These are phyloP conservation scores for Microhierax caerulescens DNA, from an alignment of 2,797 vertebrate genomes.

Conservation along the genomic window DNA sequence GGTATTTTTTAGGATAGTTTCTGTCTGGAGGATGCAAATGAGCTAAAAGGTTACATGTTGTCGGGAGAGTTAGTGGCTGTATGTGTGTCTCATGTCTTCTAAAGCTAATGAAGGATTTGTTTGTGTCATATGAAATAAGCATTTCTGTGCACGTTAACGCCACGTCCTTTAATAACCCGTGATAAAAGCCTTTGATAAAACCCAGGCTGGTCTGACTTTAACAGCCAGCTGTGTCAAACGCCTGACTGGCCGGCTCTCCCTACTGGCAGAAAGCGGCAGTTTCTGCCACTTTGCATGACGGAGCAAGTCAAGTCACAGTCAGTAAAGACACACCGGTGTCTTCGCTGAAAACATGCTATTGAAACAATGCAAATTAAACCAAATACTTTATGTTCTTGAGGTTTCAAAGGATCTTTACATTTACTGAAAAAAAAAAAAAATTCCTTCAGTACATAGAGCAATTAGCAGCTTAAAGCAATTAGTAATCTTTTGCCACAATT, in stretches of 20 bases:
- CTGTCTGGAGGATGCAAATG: not conserved
- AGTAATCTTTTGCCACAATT: not conserved
- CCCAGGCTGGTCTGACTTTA: not conserved
- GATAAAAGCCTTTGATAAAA: not conserved
- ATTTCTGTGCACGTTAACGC: not conserved
- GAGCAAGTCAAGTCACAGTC: not conserved
- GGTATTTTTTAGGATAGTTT: not conserved
- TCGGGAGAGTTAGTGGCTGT: not conserved
- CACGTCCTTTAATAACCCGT: not conserved
- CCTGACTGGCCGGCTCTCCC: not conserved
- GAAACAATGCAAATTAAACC: not conserved
- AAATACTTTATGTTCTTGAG: not conserved
- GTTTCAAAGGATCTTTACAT: not conserved
- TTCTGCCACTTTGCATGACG: not conserved
- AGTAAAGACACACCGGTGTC: not conserved
- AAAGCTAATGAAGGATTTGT: not conserved
- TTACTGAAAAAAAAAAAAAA: not conserved
- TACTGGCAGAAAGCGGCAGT: not conserved
- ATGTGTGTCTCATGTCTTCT: fast-evolving
- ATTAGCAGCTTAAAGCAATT: not conserved
- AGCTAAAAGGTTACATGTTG: not conserved
- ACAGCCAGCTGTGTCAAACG: not conserved
- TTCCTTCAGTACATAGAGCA: not conserved
- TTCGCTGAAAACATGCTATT: not conserved
- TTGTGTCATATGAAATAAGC: not conserved